phyloP scores from a whole-genome alignment of 2,888 invertebrate species.

The Papilio gigon region DNA sequence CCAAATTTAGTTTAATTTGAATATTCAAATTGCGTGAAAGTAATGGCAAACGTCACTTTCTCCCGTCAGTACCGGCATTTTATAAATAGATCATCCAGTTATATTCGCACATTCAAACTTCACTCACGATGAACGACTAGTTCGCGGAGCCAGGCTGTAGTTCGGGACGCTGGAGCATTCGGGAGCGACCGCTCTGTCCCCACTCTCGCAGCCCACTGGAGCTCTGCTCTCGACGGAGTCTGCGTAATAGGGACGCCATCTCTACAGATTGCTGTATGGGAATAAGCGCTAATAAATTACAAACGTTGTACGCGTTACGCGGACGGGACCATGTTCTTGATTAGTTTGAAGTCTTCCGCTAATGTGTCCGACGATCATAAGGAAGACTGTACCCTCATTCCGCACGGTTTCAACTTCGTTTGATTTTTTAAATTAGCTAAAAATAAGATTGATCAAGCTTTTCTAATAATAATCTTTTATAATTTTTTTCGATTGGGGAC shows the following conservation, averaged over 20 bases:
- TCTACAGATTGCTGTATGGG: conserved; percentile 81
- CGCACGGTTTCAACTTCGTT: background rate
- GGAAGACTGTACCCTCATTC: conserved; percentile 37
- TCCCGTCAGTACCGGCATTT: conserved; percentile 20
- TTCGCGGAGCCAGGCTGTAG: conserved; percentile 55
- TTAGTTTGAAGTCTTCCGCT: conserved; percentile 80
- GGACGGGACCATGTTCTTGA: conserved; percentile 74
- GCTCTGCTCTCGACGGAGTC: conserved; percentile 79
- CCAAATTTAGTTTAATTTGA: conserved; percentile 29
- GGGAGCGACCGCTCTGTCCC: conserved; percentile 68
- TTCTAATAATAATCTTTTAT: no score
- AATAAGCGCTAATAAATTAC: conserved; percentile 82
- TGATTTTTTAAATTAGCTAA: background rate
- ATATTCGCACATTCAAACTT: conserved; percentile 37
- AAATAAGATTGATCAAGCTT: background rate
- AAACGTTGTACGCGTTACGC: conserved; percentile 76
- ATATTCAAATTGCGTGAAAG: conserved; percentile 6
- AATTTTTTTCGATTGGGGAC: no score
- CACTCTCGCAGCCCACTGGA: conserved; percentile 75
- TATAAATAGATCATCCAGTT: conserved; percentile 37
- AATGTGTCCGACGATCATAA: conserved; percentile 55
- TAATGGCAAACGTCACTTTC: conserved; percentile 25
- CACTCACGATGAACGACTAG: conserved; percentile 45
- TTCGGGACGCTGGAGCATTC: conserved; percentile 50
- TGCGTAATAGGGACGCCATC: conserved; percentile 80